Evolutionary conservation across 2,888 invertebrate species (phyloP), one percentile per base, ranked within the genome.

Genomic region (Anarsia innoxiella): DNA sequence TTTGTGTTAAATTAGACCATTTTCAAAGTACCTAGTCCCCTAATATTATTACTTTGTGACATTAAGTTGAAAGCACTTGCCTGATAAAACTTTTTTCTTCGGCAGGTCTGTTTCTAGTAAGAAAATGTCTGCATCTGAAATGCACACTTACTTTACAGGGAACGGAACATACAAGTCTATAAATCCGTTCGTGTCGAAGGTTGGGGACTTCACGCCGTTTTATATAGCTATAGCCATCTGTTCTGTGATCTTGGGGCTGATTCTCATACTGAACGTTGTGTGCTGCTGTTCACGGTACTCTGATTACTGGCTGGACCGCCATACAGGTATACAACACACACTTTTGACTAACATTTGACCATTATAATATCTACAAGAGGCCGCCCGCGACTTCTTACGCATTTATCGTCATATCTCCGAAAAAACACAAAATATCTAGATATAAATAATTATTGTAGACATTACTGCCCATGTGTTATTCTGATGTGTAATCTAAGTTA

Each of bases 141-240:
- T 59, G 59, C 68, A 69, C 58, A 45, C 63, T 73, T 77, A 66
- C 69, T 78, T 82, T 77, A 59, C 78, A 74, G 78, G 66, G 45
- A 77, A 80, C 58, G 74, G 62, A 42, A 78, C 79, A 8, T 78
- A 74, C 56, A 69, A 64, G 57, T 46, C 65, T 36, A 56, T 76
- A 57, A 77, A 75, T 49, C 77, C 74, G 5, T 43, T 74, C 31
- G 36, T 69, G 13, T 70, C 74, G 10, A 60, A 58, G 52, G 61
- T 78, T 25, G 91, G 93, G 42, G 91, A 95, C 73, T 95, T 91
- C 64, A 91, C 92, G n/a, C 89, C 91, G 29, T 95, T 96, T 80
- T 95, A 95, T 84, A 89, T 93, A 51, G 88, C 90, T 11, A 91
- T 95, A 46, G 89, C 91, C 14, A 88, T 95, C 66, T 92, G 93